Conservation (phyloP, 2,113 vertebrate species). For the Mormyrus iriodes region DNA sequence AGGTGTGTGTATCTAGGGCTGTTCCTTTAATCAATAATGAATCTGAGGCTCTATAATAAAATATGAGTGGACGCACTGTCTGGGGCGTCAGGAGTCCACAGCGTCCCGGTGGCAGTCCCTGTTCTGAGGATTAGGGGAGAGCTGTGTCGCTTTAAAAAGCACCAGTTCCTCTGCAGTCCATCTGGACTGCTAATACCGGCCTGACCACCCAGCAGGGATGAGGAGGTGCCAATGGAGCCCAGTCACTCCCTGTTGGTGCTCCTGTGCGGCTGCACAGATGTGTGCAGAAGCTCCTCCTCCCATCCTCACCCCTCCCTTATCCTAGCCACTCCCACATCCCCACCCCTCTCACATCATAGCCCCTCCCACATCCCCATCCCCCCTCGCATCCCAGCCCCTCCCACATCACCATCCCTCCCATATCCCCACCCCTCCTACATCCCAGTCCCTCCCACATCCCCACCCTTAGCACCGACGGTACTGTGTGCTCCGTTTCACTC, state of each 20-base stretch:
- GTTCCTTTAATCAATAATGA: background rate
- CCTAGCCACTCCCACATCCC: background rate
- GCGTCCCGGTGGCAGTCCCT: background rate
- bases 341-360: too few species aligned
- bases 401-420: too few species aligned
- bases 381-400: background rate
- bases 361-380: background rate
- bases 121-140: background rate
- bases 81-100: background rate
- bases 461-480: background rate
- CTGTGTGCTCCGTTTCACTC: background rate
- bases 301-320: background rate
- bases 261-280: background rate
- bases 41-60: background rate
- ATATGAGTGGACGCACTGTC: background rate
- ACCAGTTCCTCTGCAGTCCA: background rate
- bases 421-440: too few species aligned
- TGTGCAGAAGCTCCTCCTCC: background rate
- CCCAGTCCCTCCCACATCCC: background rate
- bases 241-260: background rate
- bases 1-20: background rate
- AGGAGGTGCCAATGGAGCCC: background rate
- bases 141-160: background rate
- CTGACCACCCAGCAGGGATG: background rate
- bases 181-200: background rate